Evolutionary conservation across 2,888 invertebrate genomes (phyloP), one percentile per base, ranked within the genome.

Genomic region (Drosophila cognata): DNA sequence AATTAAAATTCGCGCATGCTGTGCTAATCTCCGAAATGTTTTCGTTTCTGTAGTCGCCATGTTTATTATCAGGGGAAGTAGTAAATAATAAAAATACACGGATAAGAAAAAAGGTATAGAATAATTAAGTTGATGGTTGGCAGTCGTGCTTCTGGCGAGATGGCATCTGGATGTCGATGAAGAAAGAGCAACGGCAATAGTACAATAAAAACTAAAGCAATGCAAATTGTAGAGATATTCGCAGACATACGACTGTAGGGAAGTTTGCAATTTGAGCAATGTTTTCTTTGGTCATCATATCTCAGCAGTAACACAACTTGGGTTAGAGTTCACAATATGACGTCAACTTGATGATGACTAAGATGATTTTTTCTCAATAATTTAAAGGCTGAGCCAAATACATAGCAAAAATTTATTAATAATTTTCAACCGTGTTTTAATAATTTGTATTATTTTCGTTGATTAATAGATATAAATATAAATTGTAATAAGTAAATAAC

Each of bases 101-200:
- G 13, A 43, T 2, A 56, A 16, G 31, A 4, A 53, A 10, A 60
- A 52, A 46, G 81, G 71, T 76, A 58, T 50, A 65, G 50, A n/a
- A 80, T 89, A 86, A 89, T 89, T 84, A 87, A 87, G 89, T 86
- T 87, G 89, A 84, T 81, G 85, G 75, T 84, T 82, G 74, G 77
- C 82, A 83, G 81, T 71, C 78, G 74, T 77, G 89, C 75, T 82
- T 89, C 86, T 82, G 89, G 77, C 79, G 80, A 76, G 80, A 82
- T 77, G 77, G 84, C 82, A 84, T 65, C 82, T 84, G 89, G 89
- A 89, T 77, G 80, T 68, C 56, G 62, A 73, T 53, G 77, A 77
- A 77, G 77, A 81, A 83, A 86, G 82, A 11, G 4, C 35, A 13
- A 13, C 11, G 35, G 35, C 11, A 35, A 13, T 35, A 11, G 35